These are phyloP conservation scores for Nomada lathburiana DNA, from an alignment of 2,888 invertebrate species.

Conservation along the genomic window DNA sequence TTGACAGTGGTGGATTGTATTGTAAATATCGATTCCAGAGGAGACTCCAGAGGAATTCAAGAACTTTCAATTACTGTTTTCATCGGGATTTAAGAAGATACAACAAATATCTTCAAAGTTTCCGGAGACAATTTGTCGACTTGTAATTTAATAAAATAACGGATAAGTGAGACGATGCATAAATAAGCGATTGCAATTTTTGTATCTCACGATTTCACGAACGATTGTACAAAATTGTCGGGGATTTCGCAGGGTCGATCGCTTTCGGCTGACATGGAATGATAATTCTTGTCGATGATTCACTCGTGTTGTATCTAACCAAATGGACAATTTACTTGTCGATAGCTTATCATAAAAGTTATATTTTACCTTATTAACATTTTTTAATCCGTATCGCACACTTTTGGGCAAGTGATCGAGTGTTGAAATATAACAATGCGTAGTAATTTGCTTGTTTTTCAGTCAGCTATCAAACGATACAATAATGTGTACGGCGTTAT, in stretches of 20 bases:
- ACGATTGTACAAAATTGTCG: not conserved
- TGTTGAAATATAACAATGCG: not conserved
- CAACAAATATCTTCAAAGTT: not conserved
- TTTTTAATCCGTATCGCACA: not conserved
- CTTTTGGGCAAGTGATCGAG: not conserved
- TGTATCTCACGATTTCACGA: not conserved
- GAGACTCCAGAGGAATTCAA: too few relatives aligned
- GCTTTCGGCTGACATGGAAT: too few relatives aligned
- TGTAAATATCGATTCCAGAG: too few relatives aligned
- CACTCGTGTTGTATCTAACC: constrained; percentile 5
- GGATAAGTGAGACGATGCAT: not conserved
- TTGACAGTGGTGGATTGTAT: too few relatives aligned
- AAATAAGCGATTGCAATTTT: not conserved
- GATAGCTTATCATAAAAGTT: constrained; percentile 24
- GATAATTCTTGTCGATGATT: constrained; percentile 9
- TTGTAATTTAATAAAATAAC: not conserved
- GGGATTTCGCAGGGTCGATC: not conserved
- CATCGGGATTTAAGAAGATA: not conserved
- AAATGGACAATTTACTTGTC: constrained; percentile 16
- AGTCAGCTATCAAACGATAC: not conserved
- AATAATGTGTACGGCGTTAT: not conserved
- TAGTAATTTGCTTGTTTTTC: not conserved
- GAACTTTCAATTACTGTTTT: not conserved
- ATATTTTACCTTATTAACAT: constrained; percentile 7
- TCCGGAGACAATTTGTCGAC: not conserved